phyloP scores from a whole-genome alignment of 2,888 invertebrate species.

The Diaperis boleti region DNA sequence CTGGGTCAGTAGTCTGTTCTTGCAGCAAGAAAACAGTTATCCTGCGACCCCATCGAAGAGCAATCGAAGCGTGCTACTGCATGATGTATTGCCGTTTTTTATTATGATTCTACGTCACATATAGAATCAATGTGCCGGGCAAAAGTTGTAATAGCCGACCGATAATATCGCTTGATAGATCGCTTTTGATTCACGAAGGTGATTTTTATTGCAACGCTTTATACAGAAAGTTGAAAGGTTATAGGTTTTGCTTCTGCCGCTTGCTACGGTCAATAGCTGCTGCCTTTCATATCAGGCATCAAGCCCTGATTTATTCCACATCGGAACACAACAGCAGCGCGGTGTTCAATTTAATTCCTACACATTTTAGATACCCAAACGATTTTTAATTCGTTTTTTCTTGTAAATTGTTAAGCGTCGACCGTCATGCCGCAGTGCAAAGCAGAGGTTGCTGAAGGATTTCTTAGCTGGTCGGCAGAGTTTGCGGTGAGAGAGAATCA shows the following conservation, averaged over 20 bases:
- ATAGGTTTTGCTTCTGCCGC: constrained; percentile 51
- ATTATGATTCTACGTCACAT: constrained; percentile 58
- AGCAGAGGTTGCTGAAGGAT: constrained; percentile 51
- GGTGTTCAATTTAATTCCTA: constrained; percentile 30
- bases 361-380: constrained; percentile 11
- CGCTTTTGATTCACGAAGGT: constrained; percentile 63
- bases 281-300: constrained; percentile 56
- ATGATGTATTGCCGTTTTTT: constrained; percentile 60
- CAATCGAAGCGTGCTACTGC: constrained; percentile 52
- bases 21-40: constrained; percentile 44
- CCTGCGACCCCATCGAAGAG: constrained; percentile 48
- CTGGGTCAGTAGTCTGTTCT: constrained; percentile 48
- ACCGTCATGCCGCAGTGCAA: constrained; percentile 40
- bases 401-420: constrained; percentile 5
- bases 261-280: constrained; percentile 54
- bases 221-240: constrained; percentile 61
- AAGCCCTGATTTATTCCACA: constrained; percentile 56
- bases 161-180: constrained; percentile 66
- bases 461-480: constrained; percentile 54
- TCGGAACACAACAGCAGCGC: constrained; percentile 29
- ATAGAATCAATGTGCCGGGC: constrained; percentile 52
- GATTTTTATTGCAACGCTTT: constrained; percentile 64
- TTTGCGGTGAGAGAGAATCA: constrained; percentile 63
- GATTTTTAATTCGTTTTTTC: constrained; percentile 25
- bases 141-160: constrained; percentile 60